Conservation (phyloP, 2,888 invertebrate genomes). For the Chydorus sphaericus region DNA sequence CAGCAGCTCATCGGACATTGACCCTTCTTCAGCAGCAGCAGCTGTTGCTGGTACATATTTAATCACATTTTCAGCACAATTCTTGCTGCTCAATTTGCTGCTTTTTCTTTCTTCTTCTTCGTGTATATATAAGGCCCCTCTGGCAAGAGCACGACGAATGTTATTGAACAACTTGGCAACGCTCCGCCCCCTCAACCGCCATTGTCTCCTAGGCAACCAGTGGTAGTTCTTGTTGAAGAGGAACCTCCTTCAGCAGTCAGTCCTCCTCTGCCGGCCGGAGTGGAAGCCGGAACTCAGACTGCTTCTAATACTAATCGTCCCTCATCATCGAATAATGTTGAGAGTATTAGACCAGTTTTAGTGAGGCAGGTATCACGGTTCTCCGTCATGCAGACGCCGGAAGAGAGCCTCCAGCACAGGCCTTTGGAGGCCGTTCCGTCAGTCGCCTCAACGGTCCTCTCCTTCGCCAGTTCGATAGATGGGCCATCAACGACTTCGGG, state of each 20-base stretch:
- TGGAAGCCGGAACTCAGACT: too few relatives aligned
- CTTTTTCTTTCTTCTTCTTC: too few relatives aligned
- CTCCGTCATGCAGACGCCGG: constrained; percentile 13
- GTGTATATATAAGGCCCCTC: too few relatives aligned
- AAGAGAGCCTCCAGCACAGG: neutral
- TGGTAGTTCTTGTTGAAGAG: too few relatives aligned
- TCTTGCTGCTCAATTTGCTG: neutral
- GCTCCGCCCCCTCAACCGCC: neutral
- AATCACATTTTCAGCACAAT: too few relatives aligned
- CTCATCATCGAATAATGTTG: too few relatives aligned
- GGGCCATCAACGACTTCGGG: neutral
- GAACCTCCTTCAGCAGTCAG: neutral
- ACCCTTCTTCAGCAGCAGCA: neutral
- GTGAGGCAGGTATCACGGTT: constrained; percentile 13
- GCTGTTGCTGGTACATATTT: too few relatives aligned
- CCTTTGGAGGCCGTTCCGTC: neutral
- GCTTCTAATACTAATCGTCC: too few relatives aligned
- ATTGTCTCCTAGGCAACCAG: neutral
- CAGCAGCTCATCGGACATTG: neutral
- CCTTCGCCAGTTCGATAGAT: neutral
- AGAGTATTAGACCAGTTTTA: too few relatives aligned
- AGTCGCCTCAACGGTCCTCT: neutral
- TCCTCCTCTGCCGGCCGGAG: neutral
- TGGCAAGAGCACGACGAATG: too few relatives aligned
- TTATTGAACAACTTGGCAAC: too few relatives aligned